phyloP scores from a whole-genome alignment of 1,140 invertebrate species.

The Popillia japonica region DNA sequence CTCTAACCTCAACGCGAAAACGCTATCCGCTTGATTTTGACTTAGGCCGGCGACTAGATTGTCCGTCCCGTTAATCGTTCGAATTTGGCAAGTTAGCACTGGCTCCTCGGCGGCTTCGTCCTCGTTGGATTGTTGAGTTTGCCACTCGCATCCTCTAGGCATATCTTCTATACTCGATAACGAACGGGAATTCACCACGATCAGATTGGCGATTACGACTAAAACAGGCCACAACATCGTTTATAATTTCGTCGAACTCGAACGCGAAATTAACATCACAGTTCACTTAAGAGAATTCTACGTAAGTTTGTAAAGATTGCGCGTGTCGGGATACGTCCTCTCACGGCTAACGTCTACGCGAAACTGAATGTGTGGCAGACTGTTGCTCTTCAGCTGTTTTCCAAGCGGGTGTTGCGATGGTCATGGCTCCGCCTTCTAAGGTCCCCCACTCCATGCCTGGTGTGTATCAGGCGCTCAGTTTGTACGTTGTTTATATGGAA shows the following conservation, averaged over 20 bases:
- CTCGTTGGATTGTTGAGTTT: conserved; percentile 65
- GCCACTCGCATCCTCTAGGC: conserved; percentile 75
- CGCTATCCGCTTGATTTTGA: conserved; percentile 69
- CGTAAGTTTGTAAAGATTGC: background rate
- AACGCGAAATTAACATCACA: background rate
- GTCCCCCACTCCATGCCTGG: conserved; percentile 43
- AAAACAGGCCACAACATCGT: conserved; percentile 41
- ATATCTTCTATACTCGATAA: conserved; percentile 62
- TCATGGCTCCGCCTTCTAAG: conserved; percentile 52
- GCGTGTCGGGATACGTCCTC: conserved; percentile 3
- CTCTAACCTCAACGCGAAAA: conserved; percentile 73
- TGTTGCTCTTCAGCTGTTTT: conserved; percentile 50
- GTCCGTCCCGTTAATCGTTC: conserved; percentile 76
- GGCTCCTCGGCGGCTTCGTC: conserved; percentile 63
- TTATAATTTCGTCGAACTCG: background rate
- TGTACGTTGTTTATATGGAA: background rate
- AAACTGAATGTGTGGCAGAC: conserved; percentile 42
- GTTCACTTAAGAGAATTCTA: background rate
- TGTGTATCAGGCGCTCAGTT: conserved; percentile 51
- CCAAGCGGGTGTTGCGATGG: conserved; percentile 50
- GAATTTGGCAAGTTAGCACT: conserved; percentile 72
- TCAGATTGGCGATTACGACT: conserved; percentile 41
- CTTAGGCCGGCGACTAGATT: conserved; percentile 74
- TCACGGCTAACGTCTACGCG: background rate
- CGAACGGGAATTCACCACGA: conserved; percentile 51